Evolutionary conservation across 2,113 vertebrate species (phyloP).

Genomic region (Catharus minimus): DNA sequence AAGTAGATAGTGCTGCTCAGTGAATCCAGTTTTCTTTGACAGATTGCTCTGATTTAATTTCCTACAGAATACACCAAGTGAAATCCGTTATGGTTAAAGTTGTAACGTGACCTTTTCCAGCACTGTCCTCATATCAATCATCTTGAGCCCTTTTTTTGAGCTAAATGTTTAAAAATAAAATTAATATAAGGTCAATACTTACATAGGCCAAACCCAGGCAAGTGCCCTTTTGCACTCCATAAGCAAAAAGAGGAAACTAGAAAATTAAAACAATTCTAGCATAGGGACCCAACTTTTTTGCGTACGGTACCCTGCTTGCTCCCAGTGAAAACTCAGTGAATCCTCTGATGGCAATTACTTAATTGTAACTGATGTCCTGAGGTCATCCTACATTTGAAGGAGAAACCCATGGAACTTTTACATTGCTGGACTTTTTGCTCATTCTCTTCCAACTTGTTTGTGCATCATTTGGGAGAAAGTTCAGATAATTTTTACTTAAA

Average conservation of each 20-base stretch:
- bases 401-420: background rate
- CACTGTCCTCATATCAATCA: background rate
- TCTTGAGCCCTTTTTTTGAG: background rate
- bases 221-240: background rate
- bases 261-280: background rate
- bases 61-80: conserved; percentile 7
- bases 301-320: background rate
- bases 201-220: background rate
- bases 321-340: background rate
- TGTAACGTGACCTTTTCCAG: conserved; percentile 25
- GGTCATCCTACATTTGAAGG: background rate
- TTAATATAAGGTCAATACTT: background rate
- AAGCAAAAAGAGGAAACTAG: background rate
- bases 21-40: conserved; percentile 52
- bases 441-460: background rate
- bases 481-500: background rate
- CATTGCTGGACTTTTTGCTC: background rate
- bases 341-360: background rate
- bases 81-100: conserved; percentile 60
- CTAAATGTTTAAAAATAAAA: conserved; percentile 37
- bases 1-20: conserved; percentile 39
- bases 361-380: background rate
- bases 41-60: conserved; percentile 69
- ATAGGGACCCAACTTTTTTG: background rate
- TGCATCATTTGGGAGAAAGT: background rate